phyloP scores from a whole-genome alignment of 1,140 invertebrate species.

The Adoxophyes honmai region DNA sequence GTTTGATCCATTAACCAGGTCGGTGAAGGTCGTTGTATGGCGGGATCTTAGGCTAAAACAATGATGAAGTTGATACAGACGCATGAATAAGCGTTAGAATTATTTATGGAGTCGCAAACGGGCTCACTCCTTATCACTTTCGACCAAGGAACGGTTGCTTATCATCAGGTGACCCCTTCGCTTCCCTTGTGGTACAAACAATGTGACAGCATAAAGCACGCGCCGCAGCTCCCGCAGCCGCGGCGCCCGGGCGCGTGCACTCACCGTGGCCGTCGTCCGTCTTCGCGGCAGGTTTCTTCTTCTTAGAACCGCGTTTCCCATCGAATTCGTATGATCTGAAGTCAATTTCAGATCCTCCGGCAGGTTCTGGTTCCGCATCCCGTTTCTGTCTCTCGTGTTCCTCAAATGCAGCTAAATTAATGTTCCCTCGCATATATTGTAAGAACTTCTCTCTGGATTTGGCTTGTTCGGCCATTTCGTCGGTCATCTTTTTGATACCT shows the following conservation, averaged over 20 bases:
- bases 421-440: slow-evolving; percentile 59
- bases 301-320: slow-evolving; percentile 53
- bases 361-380: slow-evolving; percentile 62
- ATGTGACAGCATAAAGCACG: no score
- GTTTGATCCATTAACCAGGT: no score
- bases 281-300: slow-evolving; percentile 58
- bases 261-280: slow-evolving; percentile 56
- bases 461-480: slow-evolving; percentile 54
- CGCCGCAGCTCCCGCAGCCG: slow-evolving; percentile 3
- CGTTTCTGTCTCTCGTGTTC: slow-evolving; percentile 55
- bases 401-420: slow-evolving; percentile 53
- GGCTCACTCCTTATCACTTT: no score
- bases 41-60: no score
- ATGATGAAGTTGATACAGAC: no score
- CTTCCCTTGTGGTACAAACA: no score
- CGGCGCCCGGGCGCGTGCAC: slow-evolving; percentile 1
- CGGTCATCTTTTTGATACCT: slow-evolving; percentile 52
- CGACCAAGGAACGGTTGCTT: no score
- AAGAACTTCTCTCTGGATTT: slow-evolving; percentile 54
- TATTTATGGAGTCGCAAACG: no score
- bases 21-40: no score
- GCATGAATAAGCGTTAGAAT: no score
- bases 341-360: slow-evolving; percentile 56
- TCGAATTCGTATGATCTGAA: slow-evolving; percentile 69
- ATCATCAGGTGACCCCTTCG: no score